Evolutionary conservation across 2,797 vertebrate genomes (phyloP).

Genomic region (Otolemur crassicaudatus): DNA sequence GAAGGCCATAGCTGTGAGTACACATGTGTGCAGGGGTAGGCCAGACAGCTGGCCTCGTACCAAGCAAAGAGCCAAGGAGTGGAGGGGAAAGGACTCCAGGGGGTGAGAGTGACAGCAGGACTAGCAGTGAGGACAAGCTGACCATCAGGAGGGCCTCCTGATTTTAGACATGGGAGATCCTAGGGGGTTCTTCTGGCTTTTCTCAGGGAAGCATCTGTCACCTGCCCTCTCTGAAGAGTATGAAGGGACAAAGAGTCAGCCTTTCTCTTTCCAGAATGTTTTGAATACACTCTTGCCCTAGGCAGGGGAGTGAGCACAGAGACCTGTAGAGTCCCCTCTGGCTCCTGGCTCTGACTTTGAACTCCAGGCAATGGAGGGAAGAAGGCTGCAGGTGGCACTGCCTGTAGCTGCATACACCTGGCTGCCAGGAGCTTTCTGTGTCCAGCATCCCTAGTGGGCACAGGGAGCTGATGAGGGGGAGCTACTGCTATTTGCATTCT

Average conservation of each 20-base stretch:
- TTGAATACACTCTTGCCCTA: neutral
- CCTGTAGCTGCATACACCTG: accelerated
- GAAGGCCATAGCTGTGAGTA: neutral
- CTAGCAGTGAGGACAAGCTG: no score
- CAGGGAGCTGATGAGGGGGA: accelerated
- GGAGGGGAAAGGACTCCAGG: neutral
- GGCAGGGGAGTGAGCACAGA: neutral
- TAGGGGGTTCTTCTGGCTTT: neutral
- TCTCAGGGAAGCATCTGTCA: neutral
- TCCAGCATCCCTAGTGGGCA: neutral
- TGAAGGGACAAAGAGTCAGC: neutral
- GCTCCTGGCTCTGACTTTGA: neutral
- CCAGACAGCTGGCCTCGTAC: neutral
- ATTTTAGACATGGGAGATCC: neutral
- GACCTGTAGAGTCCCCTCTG: neutral
- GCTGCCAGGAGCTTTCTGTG: neutral
- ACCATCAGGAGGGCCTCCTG: neutral
- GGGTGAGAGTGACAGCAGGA: neutral
- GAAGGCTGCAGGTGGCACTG: neutral
- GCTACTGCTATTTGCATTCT: neutral
- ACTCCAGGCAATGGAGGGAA: no score
- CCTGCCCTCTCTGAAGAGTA: neutral
- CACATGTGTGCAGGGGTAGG: neutral
- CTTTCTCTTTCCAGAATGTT: neutral
- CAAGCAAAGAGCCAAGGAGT: neutral